phyloP scores from a whole-genome alignment of 2,113 vertebrate species.

The Rhea americana region DNA sequence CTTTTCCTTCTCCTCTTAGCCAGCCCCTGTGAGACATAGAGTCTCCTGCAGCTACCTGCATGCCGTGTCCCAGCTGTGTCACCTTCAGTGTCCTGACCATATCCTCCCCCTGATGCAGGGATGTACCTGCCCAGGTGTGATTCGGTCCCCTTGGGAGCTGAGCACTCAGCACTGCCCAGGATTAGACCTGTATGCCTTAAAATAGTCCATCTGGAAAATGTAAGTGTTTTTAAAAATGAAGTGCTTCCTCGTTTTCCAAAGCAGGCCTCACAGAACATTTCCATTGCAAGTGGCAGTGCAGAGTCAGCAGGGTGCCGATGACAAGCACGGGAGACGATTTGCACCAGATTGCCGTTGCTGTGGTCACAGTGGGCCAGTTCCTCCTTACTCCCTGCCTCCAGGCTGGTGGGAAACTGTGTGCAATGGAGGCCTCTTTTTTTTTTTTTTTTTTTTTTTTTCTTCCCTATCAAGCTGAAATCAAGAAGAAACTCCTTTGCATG shows the following conservation, averaged over 20 bases:
- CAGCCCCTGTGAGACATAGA: background rate
- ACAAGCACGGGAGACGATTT: background rate
- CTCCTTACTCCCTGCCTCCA: background rate
- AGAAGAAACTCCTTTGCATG: no score
- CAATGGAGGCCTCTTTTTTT: no score
- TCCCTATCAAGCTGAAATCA: no score
- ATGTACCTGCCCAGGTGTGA: background rate
- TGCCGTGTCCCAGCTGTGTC: background rate
- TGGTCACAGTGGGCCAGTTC: background rate
- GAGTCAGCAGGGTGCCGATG: rapidly evolving
- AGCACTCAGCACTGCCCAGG: background rate
- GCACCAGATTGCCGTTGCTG: background rate
- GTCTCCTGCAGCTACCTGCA: background rate
- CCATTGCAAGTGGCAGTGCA: rapidly evolving
- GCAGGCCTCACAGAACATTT: rapidly evolving
- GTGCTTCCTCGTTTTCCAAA: rapidly evolving
- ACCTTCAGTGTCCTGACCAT: background rate
- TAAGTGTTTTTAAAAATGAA: background rate
- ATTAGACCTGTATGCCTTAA: background rate
- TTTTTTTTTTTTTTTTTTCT: no score
- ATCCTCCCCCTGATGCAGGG: background rate
- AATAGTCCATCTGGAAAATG: background rate
- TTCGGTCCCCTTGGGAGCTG: background rate
- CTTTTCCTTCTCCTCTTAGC: background rate
- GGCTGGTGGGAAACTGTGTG: no score